Base-by-base conservation (phyloP, 2,888 invertebrate genomes). In the Odontocolon sp. region DNA sequence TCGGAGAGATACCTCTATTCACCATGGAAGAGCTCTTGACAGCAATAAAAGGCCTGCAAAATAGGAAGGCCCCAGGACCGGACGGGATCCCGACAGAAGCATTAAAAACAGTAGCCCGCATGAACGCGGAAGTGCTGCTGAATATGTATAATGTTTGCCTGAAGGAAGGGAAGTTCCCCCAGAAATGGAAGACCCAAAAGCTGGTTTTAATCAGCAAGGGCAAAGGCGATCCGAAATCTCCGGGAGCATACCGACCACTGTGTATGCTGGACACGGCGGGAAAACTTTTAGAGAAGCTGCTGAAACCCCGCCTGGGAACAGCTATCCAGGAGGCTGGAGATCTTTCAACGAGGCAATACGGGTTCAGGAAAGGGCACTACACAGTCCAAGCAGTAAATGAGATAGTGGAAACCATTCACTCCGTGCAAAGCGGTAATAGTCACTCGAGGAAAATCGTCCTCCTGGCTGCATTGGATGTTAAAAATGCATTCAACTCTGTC, bases 331-430 rank as follows among this genome's bases (percentile, higher is more conserved):
- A 40, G 5, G 67, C 38, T 11, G 80, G 78, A 9, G 74, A 72
- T 11, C 68, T 78, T 2, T 78, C 71, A 6, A 36, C 16, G 18
- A 57, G 57, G 18, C 81, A 78, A 36, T 64, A 56, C 8, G 80
- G 81, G 1, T 81, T 81, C 42, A 18, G 80, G 3, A 63, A 63
- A 8, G 71, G 78, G 2, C 70, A 50, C 38, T 75, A 75, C 2
- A 80, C 80, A 14, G 16, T 40, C 6, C 11, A 42, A 3, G 42
- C 42, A 16, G 42, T 80, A n/a, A 16, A 36, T 3, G 36, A 80
- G 59, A 59, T 69, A 9, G 21, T 73, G 11, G 56, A 66, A 2
- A 66, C 71, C 2, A 45, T 64, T 2, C 16, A 2, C 14, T n/a
- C n/a, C 9, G 45, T 11, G 5, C 31, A 47, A 31, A 4, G 31